Evolutionary conservation across 2,113 vertebrate species (phyloP).

Genomic region (Tragelaphus imberbis): DNA sequence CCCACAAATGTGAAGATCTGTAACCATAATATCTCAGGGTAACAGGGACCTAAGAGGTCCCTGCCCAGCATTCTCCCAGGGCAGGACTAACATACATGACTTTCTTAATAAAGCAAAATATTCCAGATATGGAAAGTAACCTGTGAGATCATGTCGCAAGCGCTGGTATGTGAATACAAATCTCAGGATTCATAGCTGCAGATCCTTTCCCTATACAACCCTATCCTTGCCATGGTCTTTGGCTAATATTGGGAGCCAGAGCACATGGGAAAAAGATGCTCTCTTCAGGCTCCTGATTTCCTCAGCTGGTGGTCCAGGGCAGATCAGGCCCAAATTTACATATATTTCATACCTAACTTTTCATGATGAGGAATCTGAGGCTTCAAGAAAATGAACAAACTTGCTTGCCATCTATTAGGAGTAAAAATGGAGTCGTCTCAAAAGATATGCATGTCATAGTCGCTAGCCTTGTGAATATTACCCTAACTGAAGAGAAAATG

Average conservation of each 20-base stretch:
- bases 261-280: background rate
- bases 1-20: background rate
- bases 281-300: background rate
- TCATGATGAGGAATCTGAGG: background rate
- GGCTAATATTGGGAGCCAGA: background rate
- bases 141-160: background rate
- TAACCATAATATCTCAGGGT: background rate
- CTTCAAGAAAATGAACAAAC: background rate
- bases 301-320: background rate
- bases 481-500: background rate
- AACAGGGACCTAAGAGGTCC: background rate
- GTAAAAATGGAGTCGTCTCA: background rate
- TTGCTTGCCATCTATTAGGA: background rate
- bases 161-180: background rate
- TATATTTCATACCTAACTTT: background rate
- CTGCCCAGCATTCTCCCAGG: background rate
- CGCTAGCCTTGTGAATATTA: background rate
- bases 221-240: background rate
- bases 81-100: background rate
- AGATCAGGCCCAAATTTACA: background rate
- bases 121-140: background rate
- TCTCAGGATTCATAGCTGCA: background rate
- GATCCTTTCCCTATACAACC: background rate
- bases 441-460: background rate
- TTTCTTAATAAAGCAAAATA: background rate